Base-by-base conservation (phyloP, 1,140 invertebrate genomes). In the Brachionus koreanus region DNA sequence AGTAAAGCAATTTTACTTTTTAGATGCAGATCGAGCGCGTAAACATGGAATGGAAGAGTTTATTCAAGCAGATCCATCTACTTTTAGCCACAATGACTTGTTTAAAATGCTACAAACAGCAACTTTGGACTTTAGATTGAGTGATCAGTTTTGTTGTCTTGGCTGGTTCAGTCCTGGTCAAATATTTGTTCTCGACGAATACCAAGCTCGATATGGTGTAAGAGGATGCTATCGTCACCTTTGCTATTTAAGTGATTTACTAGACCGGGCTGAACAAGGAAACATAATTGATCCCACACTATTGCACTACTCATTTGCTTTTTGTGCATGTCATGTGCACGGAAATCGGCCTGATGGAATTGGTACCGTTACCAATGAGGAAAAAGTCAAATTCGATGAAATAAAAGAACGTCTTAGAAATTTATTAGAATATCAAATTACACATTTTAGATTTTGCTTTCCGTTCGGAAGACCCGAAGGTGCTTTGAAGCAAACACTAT, bases 111-210 rank as follows among this genome's bases (percentile, higher is more conserved):
- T 99, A 49, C 97, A 99, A 88, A 94, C 93, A 63, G 89, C 95
- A 52, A 95, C 96, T 0, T 90, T 99, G 46, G 96, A 98, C 86
- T 98, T 96, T 89, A 92, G 97, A 85, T 90, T 99, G 29, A 94
- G 93, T 87, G 97, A 99, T 91, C 95, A 95, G 2, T 98, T 97
- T 87, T 97, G 95, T 86, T 99, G 96, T 77, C 89, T 99, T 91
- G 97, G 97, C 83, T 99, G 97, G 97, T 98, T 99, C 87, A 98
- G 96, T 85, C 97, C 97, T 0, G 97, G 96, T 5, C 97, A 99
- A 91, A 92, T 98, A 12, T 99, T 98, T 89, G 94, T 98, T 9
- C 89, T 99, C 69, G 97, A 99, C 88, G 97, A 99, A 88, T 99
- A 99, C 89, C 97, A 95, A 89, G 96, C 97, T 3, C 86, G 93